Conservation (phyloP, 2,888 invertebrate species). For the Diplazon laetatorius region DNA sequence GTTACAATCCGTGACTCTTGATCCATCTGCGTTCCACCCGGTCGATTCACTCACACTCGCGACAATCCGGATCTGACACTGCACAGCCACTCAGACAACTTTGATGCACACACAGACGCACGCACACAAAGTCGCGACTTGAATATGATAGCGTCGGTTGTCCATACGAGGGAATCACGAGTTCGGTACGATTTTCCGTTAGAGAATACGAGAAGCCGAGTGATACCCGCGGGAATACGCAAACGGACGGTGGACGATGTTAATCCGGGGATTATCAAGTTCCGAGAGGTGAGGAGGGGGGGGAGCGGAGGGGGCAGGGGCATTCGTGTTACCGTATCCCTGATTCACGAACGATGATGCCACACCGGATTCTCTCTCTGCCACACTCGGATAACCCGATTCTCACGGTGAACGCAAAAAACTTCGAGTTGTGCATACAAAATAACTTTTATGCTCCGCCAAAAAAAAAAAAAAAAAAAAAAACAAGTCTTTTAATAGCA, state of each 20-base stretch:
- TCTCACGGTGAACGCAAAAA: not conserved
- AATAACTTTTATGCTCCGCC: not conserved
- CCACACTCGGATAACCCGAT: slow-evolving; percentile 18
- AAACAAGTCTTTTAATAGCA: too few species aligned
- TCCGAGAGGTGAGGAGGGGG: too few species aligned
- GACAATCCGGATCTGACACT: not conserved
- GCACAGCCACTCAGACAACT: not conserved
- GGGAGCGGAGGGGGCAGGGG: too few species aligned
- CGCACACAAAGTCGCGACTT: too few species aligned
- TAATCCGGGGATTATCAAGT: slow-evolving; percentile 63
- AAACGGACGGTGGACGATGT: slow-evolving; percentile 49
- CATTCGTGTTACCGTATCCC: slow-evolving; percentile 53
- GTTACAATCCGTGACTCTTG: too few species aligned
- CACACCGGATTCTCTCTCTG: slow-evolving; percentile 2
- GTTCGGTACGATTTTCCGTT: slow-evolving; percentile 46
- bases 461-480: not conserved
- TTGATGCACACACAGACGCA: not conserved
- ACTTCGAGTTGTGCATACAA: not conserved
- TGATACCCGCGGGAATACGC: slow-evolving; percentile 44
- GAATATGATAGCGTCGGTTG: slow-evolving; percentile 10
- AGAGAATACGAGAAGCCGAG: slow-evolving; percentile 27
- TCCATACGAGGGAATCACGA: slow-evolving; percentile 41
- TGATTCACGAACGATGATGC: slow-evolving; percentile 59
- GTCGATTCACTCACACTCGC: too few species aligned
- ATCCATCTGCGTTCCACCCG: not conserved